Evolutionary conservation across 2,113 vertebrate species (phyloP).

Genomic region (Dryoscopus gambensis): DNA sequence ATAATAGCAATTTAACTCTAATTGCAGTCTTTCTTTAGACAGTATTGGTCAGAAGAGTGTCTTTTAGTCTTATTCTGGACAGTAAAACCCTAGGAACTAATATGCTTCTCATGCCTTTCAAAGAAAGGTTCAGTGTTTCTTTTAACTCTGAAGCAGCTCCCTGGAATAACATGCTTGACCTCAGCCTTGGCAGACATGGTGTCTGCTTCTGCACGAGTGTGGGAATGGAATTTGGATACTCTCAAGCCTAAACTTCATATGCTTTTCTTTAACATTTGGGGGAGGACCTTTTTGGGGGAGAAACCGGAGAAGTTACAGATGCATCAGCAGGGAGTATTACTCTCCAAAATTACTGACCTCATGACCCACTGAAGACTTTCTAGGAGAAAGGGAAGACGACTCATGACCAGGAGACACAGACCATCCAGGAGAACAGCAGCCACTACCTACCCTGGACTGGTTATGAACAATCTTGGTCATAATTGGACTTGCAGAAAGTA

Average conservation of each 20-base stretch:
- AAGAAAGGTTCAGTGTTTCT: background rate
- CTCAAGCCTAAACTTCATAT: background rate
- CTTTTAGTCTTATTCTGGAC: background rate
- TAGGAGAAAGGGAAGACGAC: background rate
- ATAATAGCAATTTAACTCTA: background rate
- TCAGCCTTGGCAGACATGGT: slow-evolving; percentile 36
- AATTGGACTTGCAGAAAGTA: background rate
- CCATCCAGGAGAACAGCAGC: background rate
- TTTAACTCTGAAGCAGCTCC: background rate
- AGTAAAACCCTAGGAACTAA: background rate
- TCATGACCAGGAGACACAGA: background rate
- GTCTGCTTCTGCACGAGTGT: slow-evolving; percentile 13
- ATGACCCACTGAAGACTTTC: background rate
- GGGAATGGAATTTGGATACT: slow-evolving; percentile 47
- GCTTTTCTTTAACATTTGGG: background rate
- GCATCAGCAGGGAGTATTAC: background rate
- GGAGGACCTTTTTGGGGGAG: background rate
- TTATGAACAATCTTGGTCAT: background rate
- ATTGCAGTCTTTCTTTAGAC: background rate
- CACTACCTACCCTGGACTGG: background rate
- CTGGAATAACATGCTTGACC: slow-evolving; percentile 40
- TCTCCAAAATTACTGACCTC: background rate
- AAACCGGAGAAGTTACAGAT: background rate
- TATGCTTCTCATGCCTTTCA: background rate
- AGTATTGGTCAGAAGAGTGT: background rate